Base-by-base conservation (phyloP, 2,797 vertebrate species). In the Carduelis carduelis region DNA sequence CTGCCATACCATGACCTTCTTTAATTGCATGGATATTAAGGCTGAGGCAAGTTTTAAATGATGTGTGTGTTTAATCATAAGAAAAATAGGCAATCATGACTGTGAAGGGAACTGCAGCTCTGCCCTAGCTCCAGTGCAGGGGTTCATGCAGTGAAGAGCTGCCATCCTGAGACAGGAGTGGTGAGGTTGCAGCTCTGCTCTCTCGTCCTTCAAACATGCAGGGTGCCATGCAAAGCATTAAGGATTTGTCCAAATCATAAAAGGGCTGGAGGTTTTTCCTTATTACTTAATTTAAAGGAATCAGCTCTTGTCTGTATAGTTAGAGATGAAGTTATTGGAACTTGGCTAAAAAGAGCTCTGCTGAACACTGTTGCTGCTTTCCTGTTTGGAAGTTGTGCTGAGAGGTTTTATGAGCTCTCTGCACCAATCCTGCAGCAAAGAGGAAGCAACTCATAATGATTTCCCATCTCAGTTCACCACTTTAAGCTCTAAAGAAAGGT, bases 401-500 rank as follows among this genome's bases (percentile, higher is more conserved):
- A 68, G 30, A 56, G n/a, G 23, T 87, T 90, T 94, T 44, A 68
- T 34, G 87, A 83, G 53, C 49, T 74, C 52, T 49, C 53, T 61
- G 74, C 35, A 79, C 55, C 44, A 87, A 37, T 66, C 55, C 60
- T 71, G 89, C 41, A 86, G 66, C 69, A 71, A 86, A 87, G 53
- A 91, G 85, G 91, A 96, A 87, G 77, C 47, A 92, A 52, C 27
- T 64, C 52, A 60, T 49, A 72, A 88, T 35, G 28, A 78, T 55
- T 93, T 85, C 64, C 68, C 84, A 94, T 64, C 46, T 74, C 78
- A 89, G 41, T 60, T 92, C 56, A 75, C 72, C 64, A 49, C 17
- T 59, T 82, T 56, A 78, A 94, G 52, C 34, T 91, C 56, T 76
- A 74, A 89, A 79, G 82, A 79, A 94, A 84, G 66, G 85, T 93